Percentiles rank a stretch among this genome's conserved stretches.
These are phyloP conservation scores for Aphaenogaster rudis DNA, from an alignment of 1,140 invertebrate species.

Conservation along the genomic window DNA sequence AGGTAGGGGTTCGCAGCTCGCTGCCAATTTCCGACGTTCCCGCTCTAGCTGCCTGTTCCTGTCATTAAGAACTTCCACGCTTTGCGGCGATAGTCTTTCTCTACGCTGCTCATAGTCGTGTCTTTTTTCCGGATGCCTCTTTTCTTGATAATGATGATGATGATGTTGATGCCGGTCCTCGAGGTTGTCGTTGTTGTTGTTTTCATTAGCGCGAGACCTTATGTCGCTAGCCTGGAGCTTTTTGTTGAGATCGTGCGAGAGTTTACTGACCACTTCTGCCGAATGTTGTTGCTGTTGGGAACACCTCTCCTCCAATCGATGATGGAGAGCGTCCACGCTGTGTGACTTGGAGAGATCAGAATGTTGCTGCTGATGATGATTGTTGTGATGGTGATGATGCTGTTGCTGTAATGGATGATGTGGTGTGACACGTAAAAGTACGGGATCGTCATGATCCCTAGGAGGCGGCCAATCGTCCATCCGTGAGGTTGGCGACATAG, in stretches of 20 bases:
- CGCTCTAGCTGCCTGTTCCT: constrained; percentile 83
- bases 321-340: constrained; percentile 82
- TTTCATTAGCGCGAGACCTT: constrained; percentile 69
- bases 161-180: constrained; percentile 78
- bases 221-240: constrained; percentile 82
- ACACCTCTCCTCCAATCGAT: constrained; percentile 75
- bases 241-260: constrained; percentile 82
- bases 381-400: constrained; percentile 73
- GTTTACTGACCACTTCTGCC: constrained; percentile 76
- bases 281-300: constrained; percentile 71
- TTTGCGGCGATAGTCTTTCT: constrained; percentile 84
- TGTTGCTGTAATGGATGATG: constrained; percentile 77
- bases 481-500: constrained; percentile 91
- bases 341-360: constrained; percentile 78
- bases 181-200: constrained; percentile 81
- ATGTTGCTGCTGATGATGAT: constrained; percentile 73
- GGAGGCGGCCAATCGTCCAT: constrained; percentile 83
- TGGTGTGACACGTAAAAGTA: constrained; percentile 82
- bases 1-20: constrained; percentile 80
- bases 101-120: constrained; percentile 75
- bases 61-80: constrained; percentile 83
- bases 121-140: constrained; percentile 73
- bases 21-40: constrained; percentile 81
- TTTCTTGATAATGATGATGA: constrained; percentile 72
- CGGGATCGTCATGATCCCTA: constrained; percentile 80